phyloP scores from a whole-genome alignment of 2,113 vertebrate species.

The Bufo gargarizans region DNA sequence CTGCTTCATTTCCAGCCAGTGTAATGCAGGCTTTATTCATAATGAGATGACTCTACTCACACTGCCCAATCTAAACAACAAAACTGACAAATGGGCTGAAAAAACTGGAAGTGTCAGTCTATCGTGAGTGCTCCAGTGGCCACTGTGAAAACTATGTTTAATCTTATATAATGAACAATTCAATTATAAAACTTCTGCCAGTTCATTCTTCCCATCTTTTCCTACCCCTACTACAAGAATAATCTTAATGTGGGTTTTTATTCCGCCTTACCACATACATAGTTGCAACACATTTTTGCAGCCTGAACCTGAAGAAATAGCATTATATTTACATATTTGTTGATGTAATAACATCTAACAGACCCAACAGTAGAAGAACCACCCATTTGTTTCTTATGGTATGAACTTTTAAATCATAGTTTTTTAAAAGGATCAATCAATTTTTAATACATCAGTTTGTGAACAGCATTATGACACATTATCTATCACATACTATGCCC shows the following conservation, averaged over 20 bases:
- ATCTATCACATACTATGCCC: constrained; percentile 34
- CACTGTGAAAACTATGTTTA: not conserved
- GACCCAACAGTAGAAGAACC: not conserved
- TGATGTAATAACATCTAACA: not conserved
- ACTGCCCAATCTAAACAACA: too few relatives aligned
- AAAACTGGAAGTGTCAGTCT: too few relatives aligned
- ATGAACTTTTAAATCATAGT: not conserved
- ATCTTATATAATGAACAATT: not conserved
- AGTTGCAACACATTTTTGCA: not conserved
- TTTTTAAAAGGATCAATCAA: not conserved
- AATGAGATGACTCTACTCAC: too few relatives aligned
- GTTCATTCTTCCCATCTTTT: not conserved
- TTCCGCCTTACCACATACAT: not conserved
- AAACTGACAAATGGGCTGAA: too few relatives aligned
- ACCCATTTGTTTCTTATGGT: not conserved
- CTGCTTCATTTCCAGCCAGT: too few relatives aligned
- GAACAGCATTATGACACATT: constrained; percentile 34
- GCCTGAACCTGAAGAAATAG: too few relatives aligned
- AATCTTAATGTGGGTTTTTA: not conserved
- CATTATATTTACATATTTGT: not conserved
- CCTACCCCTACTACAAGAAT: too few relatives aligned
- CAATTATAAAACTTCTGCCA: not conserved
- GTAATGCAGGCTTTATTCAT: too few relatives aligned
- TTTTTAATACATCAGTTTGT: constrained; percentile 33
- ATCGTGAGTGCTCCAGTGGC: not conserved